Percentiles rank a stretch among this genome's conserved stretches.
Evolutionary conservation across 2,888 invertebrate species (phyloP).

Genomic region (Lepidochrysops patricia): DNA sequence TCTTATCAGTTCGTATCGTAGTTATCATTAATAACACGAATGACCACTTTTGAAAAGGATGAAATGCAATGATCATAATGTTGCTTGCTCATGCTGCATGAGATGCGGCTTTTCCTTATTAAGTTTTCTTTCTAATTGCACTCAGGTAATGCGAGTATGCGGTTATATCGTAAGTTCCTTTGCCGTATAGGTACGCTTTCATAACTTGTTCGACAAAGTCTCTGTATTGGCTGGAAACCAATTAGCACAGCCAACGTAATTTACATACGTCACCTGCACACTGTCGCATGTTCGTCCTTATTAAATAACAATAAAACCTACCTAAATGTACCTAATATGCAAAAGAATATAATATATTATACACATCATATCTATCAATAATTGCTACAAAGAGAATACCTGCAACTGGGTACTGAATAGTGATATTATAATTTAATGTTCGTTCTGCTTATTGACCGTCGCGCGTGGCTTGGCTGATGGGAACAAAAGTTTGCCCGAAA

Average conservation of each 20-base stretch:
- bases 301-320: not conserved
- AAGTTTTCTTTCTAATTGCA: not conserved
- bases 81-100: no score
- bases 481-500: not conserved
- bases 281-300: not conserved
- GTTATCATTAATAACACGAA: no score
- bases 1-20: no score
- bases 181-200: not conserved
- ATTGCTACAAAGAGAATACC: not conserved
- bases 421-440: no score
- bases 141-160: not conserved
- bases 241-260: constrained; percentile 4
- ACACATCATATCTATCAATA: no score
- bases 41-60: no score
- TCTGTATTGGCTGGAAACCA: not conserved
- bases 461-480: not conserved
- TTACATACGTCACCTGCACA: constrained; percentile 3
- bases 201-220: constrained; percentile 6
- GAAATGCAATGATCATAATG: no score
- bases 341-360: no score
- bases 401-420: not conserved
- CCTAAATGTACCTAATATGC: no score
- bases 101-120: not conserved
- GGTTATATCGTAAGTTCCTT: not conserved
- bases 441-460: no score